A percentile compares a stretch with the other conserved stretches of the same genome.
Conservation (phyloP, 2,888 invertebrate genomes). For the Keiferia lycopersicella region DNA sequence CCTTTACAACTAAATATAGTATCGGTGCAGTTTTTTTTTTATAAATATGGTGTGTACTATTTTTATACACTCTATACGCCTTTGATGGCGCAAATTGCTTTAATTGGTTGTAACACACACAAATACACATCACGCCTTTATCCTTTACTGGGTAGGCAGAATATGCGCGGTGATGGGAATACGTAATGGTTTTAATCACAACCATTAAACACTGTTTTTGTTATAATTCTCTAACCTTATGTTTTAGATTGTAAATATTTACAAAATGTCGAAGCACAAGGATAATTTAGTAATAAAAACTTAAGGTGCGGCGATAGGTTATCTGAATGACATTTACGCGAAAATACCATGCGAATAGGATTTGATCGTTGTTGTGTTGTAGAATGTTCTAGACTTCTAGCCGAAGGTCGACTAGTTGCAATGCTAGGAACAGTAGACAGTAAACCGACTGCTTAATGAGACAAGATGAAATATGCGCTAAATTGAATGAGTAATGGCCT, state of each 20-base stretch:
- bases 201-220: too few species aligned
- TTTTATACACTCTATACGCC: too few species aligned
- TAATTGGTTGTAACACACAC: too few species aligned
- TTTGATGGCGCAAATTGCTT: too few species aligned
- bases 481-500: constrained; percentile 3
- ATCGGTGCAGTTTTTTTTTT: too few species aligned
- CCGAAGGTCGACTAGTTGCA: constrained; percentile 50
- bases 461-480: constrained; percentile 19
- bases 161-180: too few species aligned
- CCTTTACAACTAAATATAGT: background rate
- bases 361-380: constrained; percentile 41
- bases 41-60: too few species aligned
- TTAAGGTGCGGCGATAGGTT: constrained; percentile 22
- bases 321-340: constrained; percentile 46
- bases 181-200: too few species aligned
- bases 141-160: too few species aligned
- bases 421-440: constrained; percentile 20
- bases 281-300: background rate
- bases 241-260: too few species aligned
- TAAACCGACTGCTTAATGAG: background rate
- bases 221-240: too few species aligned
- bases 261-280: background rate
- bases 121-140: too few species aligned
- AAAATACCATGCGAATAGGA: constrained; percentile 43
- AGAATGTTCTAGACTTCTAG: constrained; percentile 38